phyloP scores from a whole-genome alignment of 92 coral and sea anemone species.

The Hydrozoanthus gracilis region DNA sequence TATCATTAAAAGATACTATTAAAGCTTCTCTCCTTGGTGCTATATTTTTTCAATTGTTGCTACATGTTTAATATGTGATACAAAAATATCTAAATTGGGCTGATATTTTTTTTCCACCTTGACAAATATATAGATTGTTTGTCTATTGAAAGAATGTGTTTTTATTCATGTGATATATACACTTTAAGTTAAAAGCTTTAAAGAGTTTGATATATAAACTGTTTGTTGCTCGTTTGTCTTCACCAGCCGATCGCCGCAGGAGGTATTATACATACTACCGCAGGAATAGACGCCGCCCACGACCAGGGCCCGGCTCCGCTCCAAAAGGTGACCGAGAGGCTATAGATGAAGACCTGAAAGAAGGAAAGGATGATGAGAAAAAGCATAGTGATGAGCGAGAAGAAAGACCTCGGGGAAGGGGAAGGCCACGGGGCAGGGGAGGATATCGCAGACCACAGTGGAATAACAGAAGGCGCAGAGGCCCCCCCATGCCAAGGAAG shows the following conservation, averaged over 20 bases:
- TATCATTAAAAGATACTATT: no score
- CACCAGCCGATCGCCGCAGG: conserved; percentile 90
- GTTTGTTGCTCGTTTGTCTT: background rate
- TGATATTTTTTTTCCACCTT: no score
- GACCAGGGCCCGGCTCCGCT: conserved; percentile 80
- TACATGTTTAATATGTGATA: no score
- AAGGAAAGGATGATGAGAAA: conserved; percentile 66
- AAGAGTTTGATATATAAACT: background rate
- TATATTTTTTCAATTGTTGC: no score
- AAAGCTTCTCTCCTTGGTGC: no score
- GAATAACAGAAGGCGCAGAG: conserved; percentile 74
- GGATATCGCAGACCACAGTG: conserved; percentile 80
- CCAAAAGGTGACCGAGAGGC: conserved; percentile 72
- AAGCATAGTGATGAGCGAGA: conserved; percentile 67
- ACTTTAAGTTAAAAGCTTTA: no score
- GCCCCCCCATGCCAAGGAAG: conserved; percentile 68
- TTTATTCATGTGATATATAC: no score
- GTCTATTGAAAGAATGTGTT: no score
- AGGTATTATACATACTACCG: conserved; percentile 73
- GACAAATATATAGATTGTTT: no score
- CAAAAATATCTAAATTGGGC: no score
- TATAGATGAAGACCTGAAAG: conserved; percentile 75
- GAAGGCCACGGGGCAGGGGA: conserved; percentile 33
- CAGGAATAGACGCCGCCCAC: conserved; percentile 89
- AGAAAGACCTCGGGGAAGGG: conserved; percentile 79